Evolutionary conservation across 30 jellyfish, hydroid and myxozoan species (phyloP).

Genomic region (Nemopilema nomurai): DNA sequence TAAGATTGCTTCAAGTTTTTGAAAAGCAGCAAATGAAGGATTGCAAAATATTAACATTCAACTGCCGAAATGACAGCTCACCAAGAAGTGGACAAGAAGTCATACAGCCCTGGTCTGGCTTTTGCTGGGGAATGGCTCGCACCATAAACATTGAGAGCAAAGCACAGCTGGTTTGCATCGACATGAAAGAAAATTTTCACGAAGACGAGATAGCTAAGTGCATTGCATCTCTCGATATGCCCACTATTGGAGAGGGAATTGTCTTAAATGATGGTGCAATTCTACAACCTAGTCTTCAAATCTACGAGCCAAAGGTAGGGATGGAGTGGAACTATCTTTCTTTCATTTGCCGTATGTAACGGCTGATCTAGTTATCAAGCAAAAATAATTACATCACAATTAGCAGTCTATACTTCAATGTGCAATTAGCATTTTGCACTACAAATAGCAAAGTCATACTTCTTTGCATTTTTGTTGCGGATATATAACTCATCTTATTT

Average conservation of each 20-base stretch:
- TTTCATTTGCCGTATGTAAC: too few species aligned
- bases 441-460: too few species aligned
- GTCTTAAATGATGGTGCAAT: neutral
- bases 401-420: too few species aligned
- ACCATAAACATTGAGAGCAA: constrained; percentile 15
- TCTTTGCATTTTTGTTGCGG: too few species aligned
- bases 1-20: constrained; percentile 9
- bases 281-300: constrained; percentile 7
- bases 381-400: too few species aligned
- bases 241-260: constrained; percentile 9
- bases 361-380: too few species aligned
- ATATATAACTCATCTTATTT: too few species aligned
- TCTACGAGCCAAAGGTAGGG: constrained; percentile 3
- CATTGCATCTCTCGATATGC: neutral
- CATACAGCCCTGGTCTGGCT: constrained; percentile 43
- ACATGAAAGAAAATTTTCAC: neutral
- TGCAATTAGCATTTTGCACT: too few species aligned
- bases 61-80: neutral
- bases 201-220: neutral
- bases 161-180: constrained; percentile 16
- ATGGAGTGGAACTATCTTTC: neutral
- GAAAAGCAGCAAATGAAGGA: neutral
- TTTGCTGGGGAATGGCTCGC: constrained; percentile 41
- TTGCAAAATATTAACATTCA: constrained; percentile 9
- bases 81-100: neutral